Base-by-base conservation (phyloP, 1,140 invertebrate genomes). In the Pseudobourletiella spinata region DNA sequence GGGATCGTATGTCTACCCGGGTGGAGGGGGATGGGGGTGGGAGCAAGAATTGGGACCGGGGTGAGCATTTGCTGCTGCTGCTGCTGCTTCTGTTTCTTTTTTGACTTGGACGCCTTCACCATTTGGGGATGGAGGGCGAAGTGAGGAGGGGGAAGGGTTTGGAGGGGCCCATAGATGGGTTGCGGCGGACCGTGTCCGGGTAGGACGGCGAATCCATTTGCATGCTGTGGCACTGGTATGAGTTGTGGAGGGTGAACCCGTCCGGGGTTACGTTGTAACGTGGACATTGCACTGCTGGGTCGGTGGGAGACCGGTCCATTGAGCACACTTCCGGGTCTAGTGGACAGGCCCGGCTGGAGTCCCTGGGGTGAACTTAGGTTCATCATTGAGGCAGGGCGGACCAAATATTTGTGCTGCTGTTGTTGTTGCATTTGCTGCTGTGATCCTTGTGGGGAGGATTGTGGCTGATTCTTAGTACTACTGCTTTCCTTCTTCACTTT, bases 401-500 rank as follows among this genome's bases (percentile, higher is more conserved):
- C 48, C 46, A 70, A 51, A 64, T 70, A 61, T 16, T 35, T 65
- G 43, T 70, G 59, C 44, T 69, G 44, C 24, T 59, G 59, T 18
- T 56, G 59, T 18, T 68, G 56, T 58, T 35, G 20, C 39, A 48
- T 44, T 25, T 72, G 65, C 55, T 65, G 52, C 61, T 67, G 30
- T 48, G 42, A 43, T n/a, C 42, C 32, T 4, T 35, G 48, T 16
- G 46, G 57, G 3, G 32, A 43, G 18, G 50, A 48, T 22, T 60
- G 58, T 2, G 25, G 52, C 25, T 57, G 59, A 3, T n/a, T 25
- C 15, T 59, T 26, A 11, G 43, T n/a, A 8, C 54, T 18, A 35
- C 60, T 63, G n/a, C 8, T 30, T 28, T 70, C 59, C 59, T 76
- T 68, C 57, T 79, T 79, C 35, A 78, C 77, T 60, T 80, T 80